phyloP scores from a whole-genome alignment of 2,888 invertebrate species.

The Orthosia gothica region DNA sequence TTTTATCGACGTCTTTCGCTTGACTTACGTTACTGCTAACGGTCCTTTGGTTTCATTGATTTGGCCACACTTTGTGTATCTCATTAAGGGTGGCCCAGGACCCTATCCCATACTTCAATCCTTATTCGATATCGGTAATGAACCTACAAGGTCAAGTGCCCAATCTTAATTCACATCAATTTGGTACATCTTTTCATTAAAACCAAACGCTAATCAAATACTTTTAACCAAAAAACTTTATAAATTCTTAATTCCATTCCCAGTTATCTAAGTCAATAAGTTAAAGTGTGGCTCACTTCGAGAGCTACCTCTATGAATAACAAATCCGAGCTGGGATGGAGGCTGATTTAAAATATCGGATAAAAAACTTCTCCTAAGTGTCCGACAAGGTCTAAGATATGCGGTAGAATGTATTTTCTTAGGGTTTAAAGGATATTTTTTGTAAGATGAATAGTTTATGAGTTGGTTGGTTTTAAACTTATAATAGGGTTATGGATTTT shows the following conservation, averaged over 20 bases:
- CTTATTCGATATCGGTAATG: not conserved
- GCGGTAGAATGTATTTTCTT: constrained; percentile 23
- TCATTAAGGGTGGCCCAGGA: too few species aligned
- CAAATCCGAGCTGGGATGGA: constrained; percentile 33
- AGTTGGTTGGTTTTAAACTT: constrained; percentile 4
- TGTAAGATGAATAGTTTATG: constrained; percentile 8
- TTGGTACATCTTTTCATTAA: not conserved
- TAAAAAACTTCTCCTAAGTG: constrained; percentile 50
- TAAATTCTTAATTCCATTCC: constrained; percentile 30
- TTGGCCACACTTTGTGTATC: too few species aligned
- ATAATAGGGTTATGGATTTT: not conserved
- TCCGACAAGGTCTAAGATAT: constrained; percentile 34
- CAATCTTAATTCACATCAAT: not conserved
- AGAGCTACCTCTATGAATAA: constrained; percentile 60
- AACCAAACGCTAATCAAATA: constrained; percentile 13
- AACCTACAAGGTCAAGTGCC: not conserved
- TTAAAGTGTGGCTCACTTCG: constrained; percentile 29
- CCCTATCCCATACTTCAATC: not conserved
- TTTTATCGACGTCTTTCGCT: too few species aligned
- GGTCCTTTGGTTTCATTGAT: too few species aligned
- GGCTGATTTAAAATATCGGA: constrained; percentile 60
- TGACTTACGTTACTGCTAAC: too few species aligned
- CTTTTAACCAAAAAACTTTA: constrained; percentile 7
- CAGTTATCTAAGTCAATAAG: constrained; percentile 43
- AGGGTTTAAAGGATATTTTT: constrained; percentile 3